Base-by-base conservation (phyloP, 1,140 invertebrate species). In the Drosophila mayri region DNA sequence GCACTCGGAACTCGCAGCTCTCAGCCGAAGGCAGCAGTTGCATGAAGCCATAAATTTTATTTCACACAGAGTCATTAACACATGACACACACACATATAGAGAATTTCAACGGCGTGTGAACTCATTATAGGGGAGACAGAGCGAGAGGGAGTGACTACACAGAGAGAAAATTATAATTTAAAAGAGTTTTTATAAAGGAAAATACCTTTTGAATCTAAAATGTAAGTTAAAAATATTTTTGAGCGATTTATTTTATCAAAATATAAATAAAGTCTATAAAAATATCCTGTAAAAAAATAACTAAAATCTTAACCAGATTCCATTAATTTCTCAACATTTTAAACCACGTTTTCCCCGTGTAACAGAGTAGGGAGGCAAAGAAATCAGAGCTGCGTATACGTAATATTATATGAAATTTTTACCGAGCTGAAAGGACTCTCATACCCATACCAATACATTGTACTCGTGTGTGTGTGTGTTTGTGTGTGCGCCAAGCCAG, bases 41-140 rank as follows among this genome's bases (percentile, higher is more conserved):
- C 84, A 90, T 85, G 81, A 90, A 90, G 85, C 90, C 85, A 90
- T 90, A 90, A 90, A 90, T 90, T 90, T 90, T 81, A 90, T 90
- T 90, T 90, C 85, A 65, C 85, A 90, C 78, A 90, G 81, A 90
- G 86, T 90, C 85, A 90, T 90, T 90, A 90, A 90, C 85, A 90
- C 85, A 81, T 90, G 85, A 90, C 81, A 90, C 81, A 81, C 60
- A 59, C 50, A 43, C 20, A 57, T 37, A 52, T 20, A 71, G 38
- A 52, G 43, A 58, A 70, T 87, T 72, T 64, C 78, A 83, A 73
- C 71, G 83, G 85, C 78, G 81, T 90, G 85, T 85, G 81, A 90
- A 90, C 85, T 90, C 85, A 90, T 90, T 90, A 90, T 76, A 88
- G 75, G 73, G 74, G 78, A 61, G 65, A 73, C 60, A 58, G 81